Conservation (phyloP, 92 coral and sea anemone genomes). For the Scolanthus callimorphus region DNA sequence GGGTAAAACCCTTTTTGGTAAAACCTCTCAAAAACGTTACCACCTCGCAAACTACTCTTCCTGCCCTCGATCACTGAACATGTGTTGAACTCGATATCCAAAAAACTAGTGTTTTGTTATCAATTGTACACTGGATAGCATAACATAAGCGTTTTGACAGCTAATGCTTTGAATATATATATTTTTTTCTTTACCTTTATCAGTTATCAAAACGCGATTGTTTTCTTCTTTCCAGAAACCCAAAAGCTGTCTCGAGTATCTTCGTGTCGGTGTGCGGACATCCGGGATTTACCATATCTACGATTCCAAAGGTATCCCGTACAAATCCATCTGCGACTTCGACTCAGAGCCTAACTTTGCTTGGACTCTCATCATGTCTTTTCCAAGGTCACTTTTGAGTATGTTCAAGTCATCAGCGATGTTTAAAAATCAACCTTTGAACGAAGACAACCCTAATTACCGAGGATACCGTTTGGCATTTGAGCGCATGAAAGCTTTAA, state of each 20-base stretch:
- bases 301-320: constrained; percentile 1
- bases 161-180: no score
- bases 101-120: no score
- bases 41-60: no score
- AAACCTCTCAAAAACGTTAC: no score
- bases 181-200: no score
- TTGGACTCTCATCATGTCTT: constrained; percentile 47
- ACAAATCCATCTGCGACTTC: constrained; percentile 37
- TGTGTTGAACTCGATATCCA: no score
- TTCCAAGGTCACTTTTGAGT: neutral
- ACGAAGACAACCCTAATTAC: constrained; percentile 22
- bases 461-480: constrained; percentile 20
- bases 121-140: no score
- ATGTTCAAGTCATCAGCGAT: constrained; percentile 10
- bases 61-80: no score
- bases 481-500: constrained; percentile 34
- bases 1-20: no score
- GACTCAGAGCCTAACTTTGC: constrained; percentile 29
- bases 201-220: neutral
- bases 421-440: constrained; percentile 7
- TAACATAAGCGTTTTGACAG: no score
- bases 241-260: constrained; percentile 25
- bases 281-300: constrained; percentile 19
- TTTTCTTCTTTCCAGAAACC: neutral
- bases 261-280: constrained; percentile 1